Percentiles rank a stretch among this genome's conserved stretches.
These are phyloP conservation scores for Rissa tridactyla DNA, from an alignment of 2,113 vertebrate genomes.

Conservation along the genomic window DNA sequence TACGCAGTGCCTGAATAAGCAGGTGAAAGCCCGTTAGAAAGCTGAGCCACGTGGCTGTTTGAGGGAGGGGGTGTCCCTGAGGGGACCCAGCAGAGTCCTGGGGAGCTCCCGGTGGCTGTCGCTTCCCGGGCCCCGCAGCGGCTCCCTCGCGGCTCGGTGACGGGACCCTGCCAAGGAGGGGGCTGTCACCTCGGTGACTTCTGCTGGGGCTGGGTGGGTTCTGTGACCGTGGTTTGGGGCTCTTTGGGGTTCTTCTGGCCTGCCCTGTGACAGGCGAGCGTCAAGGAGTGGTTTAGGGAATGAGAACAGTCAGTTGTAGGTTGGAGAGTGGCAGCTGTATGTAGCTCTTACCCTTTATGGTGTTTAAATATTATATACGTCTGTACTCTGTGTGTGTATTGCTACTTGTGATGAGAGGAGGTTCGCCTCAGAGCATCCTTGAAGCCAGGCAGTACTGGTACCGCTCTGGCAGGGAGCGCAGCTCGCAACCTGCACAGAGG, in stretches of 20 bases:
- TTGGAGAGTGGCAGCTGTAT: not conserved
- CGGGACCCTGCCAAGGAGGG: too few relatives aligned
- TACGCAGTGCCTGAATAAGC: not conserved
- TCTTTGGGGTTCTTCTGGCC: not conserved
- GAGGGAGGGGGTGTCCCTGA: not conserved
- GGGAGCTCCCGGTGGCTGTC: too few relatives aligned
- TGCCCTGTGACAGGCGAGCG: not conserved
- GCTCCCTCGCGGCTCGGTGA: too few relatives aligned
- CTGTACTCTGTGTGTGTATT: not conserved
- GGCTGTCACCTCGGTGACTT: not conserved
- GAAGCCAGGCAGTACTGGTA: too few relatives aligned
- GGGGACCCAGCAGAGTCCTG: too few relatives aligned
- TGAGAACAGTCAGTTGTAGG: too few relatives aligned
- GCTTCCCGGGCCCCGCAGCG: too few relatives aligned
- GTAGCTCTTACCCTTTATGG: not conserved
- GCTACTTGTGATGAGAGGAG: not conserved
- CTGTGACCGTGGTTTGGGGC: not conserved
- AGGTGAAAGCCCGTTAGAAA: not conserved
- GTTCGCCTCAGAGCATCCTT: not conserved
- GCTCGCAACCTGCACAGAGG: not conserved
- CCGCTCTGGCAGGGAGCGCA: not conserved
- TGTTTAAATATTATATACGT: not conserved
- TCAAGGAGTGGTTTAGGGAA: not conserved
- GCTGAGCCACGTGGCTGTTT: not conserved
- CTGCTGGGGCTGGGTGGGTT: not conserved